Percentiles rank a stretch among this genome's conserved stretches.
These are phyloP conservation scores for Coilia nasus DNA, from an alignment of 2,797 vertebrate species.

Conservation along the genomic window DNA sequence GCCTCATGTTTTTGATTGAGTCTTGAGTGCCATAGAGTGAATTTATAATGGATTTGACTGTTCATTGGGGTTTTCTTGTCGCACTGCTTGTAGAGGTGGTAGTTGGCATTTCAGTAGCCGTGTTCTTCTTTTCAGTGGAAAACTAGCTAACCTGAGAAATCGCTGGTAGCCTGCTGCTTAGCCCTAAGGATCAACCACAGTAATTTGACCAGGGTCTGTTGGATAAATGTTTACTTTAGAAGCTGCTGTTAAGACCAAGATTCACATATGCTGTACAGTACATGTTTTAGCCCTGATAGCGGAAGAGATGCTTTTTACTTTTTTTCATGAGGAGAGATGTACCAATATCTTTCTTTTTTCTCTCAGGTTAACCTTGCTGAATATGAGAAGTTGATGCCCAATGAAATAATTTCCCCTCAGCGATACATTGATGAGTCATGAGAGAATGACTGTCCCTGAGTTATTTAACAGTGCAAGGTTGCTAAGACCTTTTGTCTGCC, in stretches of 20 bases:
- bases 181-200: background rate
- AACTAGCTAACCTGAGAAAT: background rate
- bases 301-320: background rate
- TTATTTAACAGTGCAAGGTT: slow-evolving; percentile 3
- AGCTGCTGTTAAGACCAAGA: background rate
- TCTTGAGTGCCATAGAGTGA: background rate
- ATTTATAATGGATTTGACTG: background rate
- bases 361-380: background rate
- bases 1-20: background rate
- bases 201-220: background rate
- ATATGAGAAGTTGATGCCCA: background rate
- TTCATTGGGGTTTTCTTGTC: background rate
- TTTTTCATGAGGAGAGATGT: background rate
- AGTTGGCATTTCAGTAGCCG: background rate
- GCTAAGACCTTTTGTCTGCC: slow-evolving; percentile 1
- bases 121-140: no score
- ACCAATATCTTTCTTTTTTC: background rate
- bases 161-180: no score
- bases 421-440: background rate
- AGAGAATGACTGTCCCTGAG: slow-evolving; percentile 5
- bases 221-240: no score
- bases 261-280: background rate
- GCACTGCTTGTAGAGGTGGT: background rate
- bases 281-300: background rate
- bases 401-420: background rate